Evolutionary conservation across 2,888 invertebrate genomes (phyloP).

Genomic region (Priocnemis perturbator): DNA sequence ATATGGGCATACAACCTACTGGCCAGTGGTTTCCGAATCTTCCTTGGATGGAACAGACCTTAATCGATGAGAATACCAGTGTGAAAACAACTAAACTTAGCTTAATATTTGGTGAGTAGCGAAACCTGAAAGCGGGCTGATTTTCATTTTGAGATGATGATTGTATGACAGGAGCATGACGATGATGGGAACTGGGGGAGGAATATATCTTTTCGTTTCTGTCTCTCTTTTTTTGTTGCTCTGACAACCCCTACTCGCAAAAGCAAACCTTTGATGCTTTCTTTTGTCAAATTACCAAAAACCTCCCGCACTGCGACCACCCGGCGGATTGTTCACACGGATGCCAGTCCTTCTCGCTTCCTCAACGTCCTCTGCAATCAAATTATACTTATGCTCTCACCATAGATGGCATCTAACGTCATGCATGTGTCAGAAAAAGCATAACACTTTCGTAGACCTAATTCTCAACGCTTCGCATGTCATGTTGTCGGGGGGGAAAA

Average conservation of each 20-base stretch:
- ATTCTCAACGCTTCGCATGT: too few species aligned
- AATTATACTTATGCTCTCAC: slow-evolving; percentile 7
- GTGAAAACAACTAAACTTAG: slow-evolving; percentile 56
- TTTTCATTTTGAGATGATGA: slow-evolving; percentile 12
- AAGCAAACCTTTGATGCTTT: slow-evolving; percentile 34
- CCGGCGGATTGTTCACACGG: slow-evolving; percentile 92
- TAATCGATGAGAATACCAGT: slow-evolving; percentile 60
- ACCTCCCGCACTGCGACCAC: slow-evolving; percentile 89
- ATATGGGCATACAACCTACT: slow-evolving; percentile 53
- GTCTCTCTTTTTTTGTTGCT: slow-evolving; percentile 6
- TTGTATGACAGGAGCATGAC: slow-evolving; percentile 23
- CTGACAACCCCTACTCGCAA: not conserved
- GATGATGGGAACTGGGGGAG: slow-evolving; percentile 17
- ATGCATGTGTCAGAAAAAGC: too few species aligned
- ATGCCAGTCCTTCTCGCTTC: slow-evolving; percentile 86
- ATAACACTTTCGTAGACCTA: too few species aligned
- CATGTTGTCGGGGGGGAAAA: too few species aligned
- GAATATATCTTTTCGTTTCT: slow-evolving; percentile 25
- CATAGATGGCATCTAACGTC: too few species aligned
- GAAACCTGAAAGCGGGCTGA: slow-evolving; percentile 60
- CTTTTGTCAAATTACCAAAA: slow-evolving; percentile 83
- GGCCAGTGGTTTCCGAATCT: slow-evolving; percentile 57
- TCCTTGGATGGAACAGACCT: slow-evolving; percentile 66
- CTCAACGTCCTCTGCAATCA: slow-evolving; percentile 84
- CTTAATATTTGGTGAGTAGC: slow-evolving; percentile 65